phyloP scores from a whole-genome alignment of 23 tunicate genomes.

The Phallusia fumigata region DNA sequence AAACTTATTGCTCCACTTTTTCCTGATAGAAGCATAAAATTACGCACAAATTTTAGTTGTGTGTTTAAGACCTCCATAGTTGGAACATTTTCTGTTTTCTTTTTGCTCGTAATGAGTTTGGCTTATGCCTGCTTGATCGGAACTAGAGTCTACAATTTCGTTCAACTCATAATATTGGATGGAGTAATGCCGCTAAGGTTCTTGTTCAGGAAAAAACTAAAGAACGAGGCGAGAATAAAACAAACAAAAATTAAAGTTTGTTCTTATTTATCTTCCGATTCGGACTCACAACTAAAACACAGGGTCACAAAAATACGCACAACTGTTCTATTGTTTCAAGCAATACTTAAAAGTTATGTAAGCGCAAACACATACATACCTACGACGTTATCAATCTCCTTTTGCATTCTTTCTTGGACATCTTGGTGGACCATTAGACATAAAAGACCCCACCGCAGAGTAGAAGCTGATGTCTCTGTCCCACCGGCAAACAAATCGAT shows the following conservation, averaged over 20 bases:
- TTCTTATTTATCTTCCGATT: no score
- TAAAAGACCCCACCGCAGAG: background rate
- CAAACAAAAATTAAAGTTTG: no score
- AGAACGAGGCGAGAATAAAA: no score
- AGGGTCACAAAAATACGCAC: background rate
- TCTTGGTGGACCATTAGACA: constrained; percentile 1
- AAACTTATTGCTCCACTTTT: background rate
- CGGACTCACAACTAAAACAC: no score
- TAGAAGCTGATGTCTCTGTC: background rate
- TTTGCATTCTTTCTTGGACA: background rate
- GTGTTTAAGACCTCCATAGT: no score
- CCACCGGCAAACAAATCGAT: background rate
- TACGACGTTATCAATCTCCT: background rate
- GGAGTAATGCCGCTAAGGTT: no score
- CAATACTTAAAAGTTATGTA: background rate
- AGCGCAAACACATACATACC: background rate
- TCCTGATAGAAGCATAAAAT: background rate
- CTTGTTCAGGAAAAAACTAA: no score
- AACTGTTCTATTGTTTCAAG: background rate
- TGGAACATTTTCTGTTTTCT: no score
- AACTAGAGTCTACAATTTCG: no score
- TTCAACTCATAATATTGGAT: no score
- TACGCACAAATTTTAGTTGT: background rate
- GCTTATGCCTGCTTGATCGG: no score
- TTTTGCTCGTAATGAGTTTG: no score